Base-by-base conservation (phyloP, 2,797 vertebrate genomes). In the Neopelma chrysocephalum region DNA sequence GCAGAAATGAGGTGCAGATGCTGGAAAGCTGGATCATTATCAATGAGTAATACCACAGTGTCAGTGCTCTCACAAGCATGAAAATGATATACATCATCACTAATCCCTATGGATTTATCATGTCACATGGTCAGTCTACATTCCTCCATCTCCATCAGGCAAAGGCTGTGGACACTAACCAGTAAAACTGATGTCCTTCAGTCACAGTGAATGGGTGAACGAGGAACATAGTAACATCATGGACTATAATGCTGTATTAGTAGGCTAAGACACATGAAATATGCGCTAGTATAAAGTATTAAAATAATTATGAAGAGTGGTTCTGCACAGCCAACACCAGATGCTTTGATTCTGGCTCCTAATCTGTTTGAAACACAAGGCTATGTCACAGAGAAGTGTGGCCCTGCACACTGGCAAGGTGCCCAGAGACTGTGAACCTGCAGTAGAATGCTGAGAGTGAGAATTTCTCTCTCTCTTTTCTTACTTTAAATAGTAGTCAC, bases 231-330 rank as follows among this genome's bases (percentile, higher is more conserved):
- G 73, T 61, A 92, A 27, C 42, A 71, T 40, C 78, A 60, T 0
- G 0, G 48, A 77, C 8, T 34, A 27, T 47, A 87, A 50, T 8
- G 6, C 81, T 43, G 45, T 60, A 43, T 95, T 87, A 89, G 87
- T 34, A 82, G 53, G 32, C 60, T 82, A 85, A 89, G 71, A 87
- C 69, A 89, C 27, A 26, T 85, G 78, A 97, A 96, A 95, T 94
- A 94, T 89, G 34, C 80, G 50, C 56, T 87, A 71, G 42, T 84
- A 66, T 85, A 90, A 95, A 95, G 89, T 95, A 94, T 95, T 95
- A 94, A 96, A 86, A 66, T 95, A 94, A 95, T 96, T 95, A 95
- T 94, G 81, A 97, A 87, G 53, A 89, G 94, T 94, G 86, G 86
- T 94, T 96, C 91, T 95, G 90, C 88, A 71, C 70, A 96, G 86